phyloP scores from a whole-genome alignment of 2,888 invertebrate genomes.

The Erebia aethiops region DNA sequence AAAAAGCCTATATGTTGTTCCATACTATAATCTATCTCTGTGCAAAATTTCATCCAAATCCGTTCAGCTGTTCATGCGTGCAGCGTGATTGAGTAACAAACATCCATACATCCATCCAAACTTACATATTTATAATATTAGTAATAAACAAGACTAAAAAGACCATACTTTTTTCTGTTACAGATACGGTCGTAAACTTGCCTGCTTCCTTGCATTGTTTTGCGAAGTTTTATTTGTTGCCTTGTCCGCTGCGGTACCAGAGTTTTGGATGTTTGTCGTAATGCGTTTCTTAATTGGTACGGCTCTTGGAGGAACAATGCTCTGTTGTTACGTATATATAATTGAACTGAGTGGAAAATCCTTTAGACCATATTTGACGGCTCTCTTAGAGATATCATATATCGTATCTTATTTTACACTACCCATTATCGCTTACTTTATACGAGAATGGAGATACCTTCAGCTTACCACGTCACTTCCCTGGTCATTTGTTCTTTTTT shows the following conservation, averaged over 20 bases:
- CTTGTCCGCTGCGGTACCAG: conserved; percentile 80
- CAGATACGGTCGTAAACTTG: conserved; percentile 86
- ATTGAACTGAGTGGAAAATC: conserved; percentile 84
- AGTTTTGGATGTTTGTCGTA: conserved; percentile 83
- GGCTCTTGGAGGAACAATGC: conserved; percentile 86
- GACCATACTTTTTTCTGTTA: conserved; percentile 41
- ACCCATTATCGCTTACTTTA: conserved; percentile 83
- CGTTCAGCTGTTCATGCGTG: too few relatives aligned
- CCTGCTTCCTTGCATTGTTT: conserved; percentile 82
- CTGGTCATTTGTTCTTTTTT: conserved; percentile 81
- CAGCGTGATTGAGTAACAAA: too few relatives aligned
- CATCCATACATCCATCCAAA: too few relatives aligned
- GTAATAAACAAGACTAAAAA: background rate
- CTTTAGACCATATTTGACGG: conserved; percentile 80
- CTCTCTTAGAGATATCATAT: conserved; percentile 81
- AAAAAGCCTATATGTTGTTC: too few relatives aligned
- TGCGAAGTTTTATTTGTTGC: conserved; percentile 81
- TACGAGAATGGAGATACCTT: conserved; percentile 83
- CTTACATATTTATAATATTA: too few relatives aligned
- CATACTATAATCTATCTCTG: too few relatives aligned
- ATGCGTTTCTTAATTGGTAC: conserved; percentile 83
- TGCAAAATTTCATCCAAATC: too few relatives aligned
- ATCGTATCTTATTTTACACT: conserved; percentile 80
- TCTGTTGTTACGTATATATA: conserved; percentile 85
- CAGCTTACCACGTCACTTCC: conserved; percentile 81